Evolutionary conservation across 2,888 invertebrate genomes (phyloP).

Genomic region (Iphiclides podalirius): DNA sequence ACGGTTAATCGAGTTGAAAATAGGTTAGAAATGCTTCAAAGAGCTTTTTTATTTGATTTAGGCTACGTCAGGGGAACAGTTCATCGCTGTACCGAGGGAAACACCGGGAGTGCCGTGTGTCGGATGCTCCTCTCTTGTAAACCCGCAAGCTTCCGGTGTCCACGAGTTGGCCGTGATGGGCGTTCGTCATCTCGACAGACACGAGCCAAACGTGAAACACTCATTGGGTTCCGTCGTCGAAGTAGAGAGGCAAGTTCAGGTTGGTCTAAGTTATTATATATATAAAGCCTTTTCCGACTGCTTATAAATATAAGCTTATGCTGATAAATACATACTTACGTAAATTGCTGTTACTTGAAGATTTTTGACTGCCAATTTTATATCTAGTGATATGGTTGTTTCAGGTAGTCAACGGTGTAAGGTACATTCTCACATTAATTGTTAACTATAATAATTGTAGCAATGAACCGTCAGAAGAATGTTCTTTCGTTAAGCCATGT

Average conservation of each 20-base stretch:
- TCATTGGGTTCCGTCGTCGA: constrained; percentile 63
- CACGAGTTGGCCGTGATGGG: constrained; percentile 67
- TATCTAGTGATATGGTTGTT: constrained; percentile 31
- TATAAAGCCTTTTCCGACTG: neutral
- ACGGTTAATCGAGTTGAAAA: too few relatives aligned
- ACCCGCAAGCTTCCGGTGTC: constrained; percentile 73
- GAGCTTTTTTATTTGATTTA: too few relatives aligned
- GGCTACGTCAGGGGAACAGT: constrained; percentile 74
- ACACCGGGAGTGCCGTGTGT: constrained; percentile 56
- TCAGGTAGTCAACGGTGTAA: constrained; percentile 81
- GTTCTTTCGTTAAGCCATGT: constrained; percentile 69
- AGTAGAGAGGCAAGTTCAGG: constrained; percentile 80
- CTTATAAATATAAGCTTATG: neutral
- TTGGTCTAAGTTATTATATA: constrained; percentile 32
- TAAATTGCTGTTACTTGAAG: too few relatives aligned
- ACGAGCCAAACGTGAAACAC: constrained; percentile 58
- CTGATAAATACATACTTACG: neutral
- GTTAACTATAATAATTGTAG: constrained; percentile 72
- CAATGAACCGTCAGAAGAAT: constrained; percentile 40
- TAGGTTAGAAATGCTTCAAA: too few relatives aligned
- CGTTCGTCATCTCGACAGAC: constrained; percentile 65
- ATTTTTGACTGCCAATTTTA: too few relatives aligned
- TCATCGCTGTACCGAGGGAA: constrained; percentile 64
- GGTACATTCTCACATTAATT: constrained; percentile 76
- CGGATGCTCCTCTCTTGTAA: constrained; percentile 76